phyloP scores from a whole-genome alignment of 2,113 vertebrate species.

The Microtus richardsoni region DNA sequence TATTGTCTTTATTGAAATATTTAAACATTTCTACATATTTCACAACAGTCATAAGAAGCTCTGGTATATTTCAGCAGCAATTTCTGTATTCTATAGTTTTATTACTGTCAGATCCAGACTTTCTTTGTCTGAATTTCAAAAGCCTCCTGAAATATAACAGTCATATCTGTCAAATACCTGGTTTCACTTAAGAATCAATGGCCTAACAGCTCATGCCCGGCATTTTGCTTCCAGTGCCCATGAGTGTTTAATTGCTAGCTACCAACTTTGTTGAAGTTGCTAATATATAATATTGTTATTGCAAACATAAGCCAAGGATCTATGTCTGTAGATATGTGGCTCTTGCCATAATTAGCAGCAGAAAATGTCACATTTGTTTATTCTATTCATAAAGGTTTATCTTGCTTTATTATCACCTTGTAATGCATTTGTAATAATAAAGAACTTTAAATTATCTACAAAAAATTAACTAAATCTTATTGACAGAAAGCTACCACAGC shows the following conservation, averaged over 20 bases:
- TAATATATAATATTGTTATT: not conserved
- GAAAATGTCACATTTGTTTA: not conserved
- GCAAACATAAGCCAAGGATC: not conserved
- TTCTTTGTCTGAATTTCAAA: conserved; percentile 6
- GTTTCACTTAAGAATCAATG: not conserved
- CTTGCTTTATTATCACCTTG: not conserved
- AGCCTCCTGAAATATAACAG: not conserved
- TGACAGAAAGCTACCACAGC: not conserved
- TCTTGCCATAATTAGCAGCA: not conserved
- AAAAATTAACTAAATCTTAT: not conserved
- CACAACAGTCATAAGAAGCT: not conserved
- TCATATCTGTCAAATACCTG: not conserved
- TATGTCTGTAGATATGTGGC: not conserved
- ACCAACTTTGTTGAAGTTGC: not conserved
- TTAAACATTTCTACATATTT: not conserved
- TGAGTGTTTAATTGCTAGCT: conserved; percentile 18
- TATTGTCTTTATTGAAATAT: not conserved
- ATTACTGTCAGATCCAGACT: not conserved
- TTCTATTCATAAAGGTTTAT: not conserved
- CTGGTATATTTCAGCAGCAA: not conserved
- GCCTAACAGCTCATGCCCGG: not conserved
- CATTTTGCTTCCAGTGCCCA: not conserved
- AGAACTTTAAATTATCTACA: not conserved
- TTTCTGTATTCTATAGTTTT: not conserved
- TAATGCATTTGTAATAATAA: not conserved